Conservation (phyloP, 2,797 vertebrate genomes). For the Schizothorax lantsangensis region DNA sequence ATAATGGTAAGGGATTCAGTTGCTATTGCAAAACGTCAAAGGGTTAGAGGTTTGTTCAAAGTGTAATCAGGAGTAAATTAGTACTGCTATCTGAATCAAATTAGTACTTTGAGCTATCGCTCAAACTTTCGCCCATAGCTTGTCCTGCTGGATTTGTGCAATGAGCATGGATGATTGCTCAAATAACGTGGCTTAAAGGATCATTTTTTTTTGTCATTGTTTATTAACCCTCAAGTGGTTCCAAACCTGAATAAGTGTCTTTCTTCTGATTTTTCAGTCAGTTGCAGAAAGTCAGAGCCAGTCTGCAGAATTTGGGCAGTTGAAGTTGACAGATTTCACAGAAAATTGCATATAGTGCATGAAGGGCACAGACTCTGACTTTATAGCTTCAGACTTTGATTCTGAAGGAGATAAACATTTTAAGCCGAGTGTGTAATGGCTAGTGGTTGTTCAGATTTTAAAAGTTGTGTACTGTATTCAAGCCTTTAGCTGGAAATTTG, state of each 20-base stretch:
- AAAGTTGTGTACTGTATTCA: background rate
- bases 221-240: background rate
- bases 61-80: background rate
- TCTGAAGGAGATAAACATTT: background rate
- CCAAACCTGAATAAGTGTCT: background rate
- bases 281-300: background rate
- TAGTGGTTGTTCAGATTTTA: background rate
- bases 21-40: background rate
- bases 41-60: background rate
- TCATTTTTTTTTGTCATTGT: background rate
- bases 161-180: background rate
- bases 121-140: background rate
- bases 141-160: background rate
- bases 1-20: slow-evolving; percentile 84
- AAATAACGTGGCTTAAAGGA: background rate
- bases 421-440: background rate
- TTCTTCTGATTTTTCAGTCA: too few species aligned
- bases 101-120: background rate
- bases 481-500: background rate
- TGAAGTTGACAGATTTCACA: too few species aligned
- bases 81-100: background rate
- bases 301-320: background rate
- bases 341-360: too few species aligned
- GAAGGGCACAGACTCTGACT: background rate
- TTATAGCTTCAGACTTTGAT: background rate